Percentiles rank a stretch among this genome's conserved stretches.
phyloP scores from a whole-genome alignment of 2,888 invertebrate species.

The Asteroscopus sphinx region DNA sequence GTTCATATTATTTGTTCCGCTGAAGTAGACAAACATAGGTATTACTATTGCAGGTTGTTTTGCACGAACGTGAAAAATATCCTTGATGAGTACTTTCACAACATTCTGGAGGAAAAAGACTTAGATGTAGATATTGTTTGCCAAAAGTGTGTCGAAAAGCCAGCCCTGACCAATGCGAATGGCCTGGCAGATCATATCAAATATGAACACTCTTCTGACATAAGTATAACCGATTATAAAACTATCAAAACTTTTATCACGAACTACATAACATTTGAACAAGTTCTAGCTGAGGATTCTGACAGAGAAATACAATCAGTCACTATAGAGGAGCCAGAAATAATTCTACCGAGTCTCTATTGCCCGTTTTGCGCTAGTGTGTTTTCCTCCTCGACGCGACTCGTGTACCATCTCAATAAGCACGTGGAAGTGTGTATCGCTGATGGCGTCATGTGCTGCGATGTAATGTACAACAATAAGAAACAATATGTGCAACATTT shows the following conservation, averaged over 20 bases:
- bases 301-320: conserved; percentile 53
- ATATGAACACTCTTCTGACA: conserved; percentile 56
- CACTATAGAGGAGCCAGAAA: conserved; percentile 11
- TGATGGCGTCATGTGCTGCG: conserved; percentile 70
- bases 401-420: conserved; percentile 72
- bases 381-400: conserved; percentile 73
- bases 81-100: conserved; percentile 64
- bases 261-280: conserved; percentile 74
- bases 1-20: background rate
- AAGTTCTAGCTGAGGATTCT: conserved; percentile 66
- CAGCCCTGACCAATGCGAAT: conserved; percentile 54
- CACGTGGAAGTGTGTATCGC: conserved; percentile 68
- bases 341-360: conserved; percentile 53
- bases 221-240: conserved; percentile 28
- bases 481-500: conserved; percentile 70
- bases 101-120: conserved; percentile 58
- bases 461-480: conserved; percentile 57
- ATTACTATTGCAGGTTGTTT: conserved; percentile 72
- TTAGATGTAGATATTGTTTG: conserved; percentile 72
- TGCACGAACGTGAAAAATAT: conserved; percentile 61
- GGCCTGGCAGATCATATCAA: conserved; percentile 68
- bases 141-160: conserved; percentile 67
- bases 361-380: conserved; percentile 76
- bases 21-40: conserved; percentile 20
- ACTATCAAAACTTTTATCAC: conserved; percentile 68